Percentiles rank a stretch among this genome's conserved stretches.
Conservation (phyloP, 2,888 invertebrate genomes). For the Parnassius glacialis region DNA sequence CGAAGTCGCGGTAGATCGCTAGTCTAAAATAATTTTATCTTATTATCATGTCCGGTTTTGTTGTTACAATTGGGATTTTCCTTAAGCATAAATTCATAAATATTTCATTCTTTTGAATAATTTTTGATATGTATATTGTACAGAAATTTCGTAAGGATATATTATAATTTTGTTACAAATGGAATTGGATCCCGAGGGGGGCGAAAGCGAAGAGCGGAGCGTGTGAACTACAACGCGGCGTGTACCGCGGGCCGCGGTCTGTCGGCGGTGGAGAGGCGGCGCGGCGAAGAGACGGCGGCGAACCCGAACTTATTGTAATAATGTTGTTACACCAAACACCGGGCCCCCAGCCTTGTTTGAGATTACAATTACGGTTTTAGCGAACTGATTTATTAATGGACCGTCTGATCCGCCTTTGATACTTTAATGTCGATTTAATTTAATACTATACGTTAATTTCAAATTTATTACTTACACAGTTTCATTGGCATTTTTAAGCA, state of each 20-base stretch:
- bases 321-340: conserved; percentile 80
- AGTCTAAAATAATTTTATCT: too few relatives aligned
- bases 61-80: too few relatives aligned
- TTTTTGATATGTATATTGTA: too few relatives aligned
- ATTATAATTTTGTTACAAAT: conserved; percentile 1
- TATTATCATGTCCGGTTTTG: too few relatives aligned
- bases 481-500: too few relatives aligned
- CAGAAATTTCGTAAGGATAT: conserved; percentile 1
- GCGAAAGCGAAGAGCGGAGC: conserved; percentile 44
- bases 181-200: conserved; percentile 26
- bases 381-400: conserved; percentile 81
- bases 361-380: conserved; percentile 81
- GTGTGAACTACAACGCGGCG: conserved; percentile 42
- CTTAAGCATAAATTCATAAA: too few relatives aligned
- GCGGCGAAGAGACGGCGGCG: conserved; percentile 51
- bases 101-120: too few relatives aligned
- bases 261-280: conserved; percentile 25
- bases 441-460: conserved; percentile 31
- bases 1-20: too few relatives aligned
- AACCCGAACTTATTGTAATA: conserved; percentile 78
- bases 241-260: conserved; percentile 25
- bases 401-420: conserved; percentile 77
- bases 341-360: conserved; percentile 75
- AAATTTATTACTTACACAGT: too few relatives aligned
- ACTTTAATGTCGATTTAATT: conserved; percentile 79